Evolutionary conservation across 2,888 invertebrate species (phyloP), one percentile per base, ranked within the genome.

Genomic region (Oscheius sp.): DNA sequence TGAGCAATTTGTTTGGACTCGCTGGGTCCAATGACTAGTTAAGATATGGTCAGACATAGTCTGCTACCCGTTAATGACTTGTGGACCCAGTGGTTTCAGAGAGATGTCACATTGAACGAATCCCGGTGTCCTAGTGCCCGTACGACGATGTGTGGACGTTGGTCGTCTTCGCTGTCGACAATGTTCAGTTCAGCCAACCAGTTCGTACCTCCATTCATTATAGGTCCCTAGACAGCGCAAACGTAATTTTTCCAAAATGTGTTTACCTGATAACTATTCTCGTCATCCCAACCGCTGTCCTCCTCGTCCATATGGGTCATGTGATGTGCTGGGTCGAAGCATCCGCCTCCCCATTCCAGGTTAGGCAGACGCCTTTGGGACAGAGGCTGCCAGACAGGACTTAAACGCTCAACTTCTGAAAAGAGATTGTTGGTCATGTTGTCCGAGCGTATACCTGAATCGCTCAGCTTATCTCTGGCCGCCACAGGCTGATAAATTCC

Each of bases 171-270:
- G 55, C 74, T 66, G 51, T 84, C 79, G 10, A 82, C 80, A 9
- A 85, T 84, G 73, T 86, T 83, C 65, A 86, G 83, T 71, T 86
- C 85, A 35, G 85, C 85, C 32, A 86, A 66, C 80, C 84, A 84
- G 47, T 83, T 76, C 51, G 74, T 74, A n/a, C 63, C 63, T n/a
- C 63, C 63, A 63, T 63, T 63, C 63, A 63, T 48, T 48, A 63
- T 48, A 10, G 48, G 47, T 42, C 63, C 63, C 63, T 63, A 48
- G 48, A 68, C 9, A 21, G n/a, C 35, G 29, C 47, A 21, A 65
- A 32, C 48, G 5, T 68, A 55, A 55, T 53, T 55, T 53, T 21
- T 5, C 55, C 13, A 35, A 21, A 37, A 68, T 29, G 29, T 32
- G 21, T 48, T 55, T 55, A 68, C 68, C 68, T 55, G 68, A 68